Percentiles rank a stretch among this genome's conserved stretches.
phyloP scores from a whole-genome alignment of 2,797 vertebrate genomes.

The Halcyon chelicuti region DNA sequence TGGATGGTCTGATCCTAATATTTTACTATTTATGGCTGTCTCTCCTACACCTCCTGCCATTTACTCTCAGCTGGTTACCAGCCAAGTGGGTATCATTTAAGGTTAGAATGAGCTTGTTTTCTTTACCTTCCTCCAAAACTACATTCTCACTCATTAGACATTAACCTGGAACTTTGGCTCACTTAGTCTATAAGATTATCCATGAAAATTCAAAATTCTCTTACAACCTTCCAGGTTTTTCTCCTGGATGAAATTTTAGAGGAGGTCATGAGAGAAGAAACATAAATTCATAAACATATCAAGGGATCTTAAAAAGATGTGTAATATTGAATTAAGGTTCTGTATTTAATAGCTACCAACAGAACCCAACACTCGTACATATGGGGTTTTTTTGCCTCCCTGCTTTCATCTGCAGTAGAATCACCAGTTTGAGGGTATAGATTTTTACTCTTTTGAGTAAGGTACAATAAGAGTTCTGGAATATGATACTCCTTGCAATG shows the following conservation, averaged over 20 bases:
- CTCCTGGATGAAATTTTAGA: neutral
- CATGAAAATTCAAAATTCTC: neutral
- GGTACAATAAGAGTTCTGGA: neutral
- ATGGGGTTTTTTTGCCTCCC: accelerated
- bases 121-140: neutral
- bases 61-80: neutral
- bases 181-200: neutral
- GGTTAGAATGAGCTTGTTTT: neutral
- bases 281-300: neutral
- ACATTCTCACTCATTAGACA: neutral
- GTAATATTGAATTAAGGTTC: neutral
- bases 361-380: neutral
- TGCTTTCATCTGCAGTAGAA: neutral
- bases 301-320: neutral
- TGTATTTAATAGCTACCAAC: neutral
- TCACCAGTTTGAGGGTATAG: neutral
- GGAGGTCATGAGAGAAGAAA: neutral
- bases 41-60: neutral
- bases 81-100: neutral
- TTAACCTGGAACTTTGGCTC: neutral
- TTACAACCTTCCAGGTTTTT: neutral
- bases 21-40: neutral
- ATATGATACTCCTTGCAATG: neutral
- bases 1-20: neutral
- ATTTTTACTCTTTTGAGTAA: neutral